Conservation (phyloP, 2,797 vertebrate genomes). For the Melanotaenia trifasciata region DNA sequence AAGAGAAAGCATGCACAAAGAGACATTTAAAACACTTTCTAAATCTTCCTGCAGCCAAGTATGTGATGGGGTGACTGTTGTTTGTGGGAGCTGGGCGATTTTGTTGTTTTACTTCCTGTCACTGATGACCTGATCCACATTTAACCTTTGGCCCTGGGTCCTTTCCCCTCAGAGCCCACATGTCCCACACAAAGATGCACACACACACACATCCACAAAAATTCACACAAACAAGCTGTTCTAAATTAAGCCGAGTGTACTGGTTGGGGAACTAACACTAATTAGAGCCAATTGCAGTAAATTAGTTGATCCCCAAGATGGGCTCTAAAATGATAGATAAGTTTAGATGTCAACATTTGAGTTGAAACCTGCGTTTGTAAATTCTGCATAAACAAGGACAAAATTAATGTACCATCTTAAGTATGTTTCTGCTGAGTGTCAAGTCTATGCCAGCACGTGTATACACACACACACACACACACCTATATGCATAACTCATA, state of each 20-base stretch:
- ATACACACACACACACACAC: slow-evolving; percentile 1
- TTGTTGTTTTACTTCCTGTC: slow-evolving; percentile 83
- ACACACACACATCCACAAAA: slow-evolving; percentile 39
- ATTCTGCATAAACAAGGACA: slow-evolving; percentile 37
- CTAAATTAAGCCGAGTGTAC: slow-evolving; percentile 65
- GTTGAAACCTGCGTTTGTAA: slow-evolving; percentile 46
- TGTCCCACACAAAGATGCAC: slow-evolving; percentile 64
- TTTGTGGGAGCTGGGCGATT: slow-evolving; percentile 76
- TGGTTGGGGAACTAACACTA: slow-evolving; percentile 76
- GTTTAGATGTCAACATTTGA: slow-evolving; percentile 50
- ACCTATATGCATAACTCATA: slow-evolving; percentile 35
- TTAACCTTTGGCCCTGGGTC: slow-evolving; percentile 77
- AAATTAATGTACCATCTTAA: slow-evolving; percentile 49
- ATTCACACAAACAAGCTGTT: slow-evolving; percentile 61
- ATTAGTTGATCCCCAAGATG: slow-evolving; percentile 66
- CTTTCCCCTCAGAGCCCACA: slow-evolving; percentile 73
- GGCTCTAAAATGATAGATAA: slow-evolving; percentile 60
- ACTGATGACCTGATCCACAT: slow-evolving; percentile 82
- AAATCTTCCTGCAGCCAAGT: slow-evolving; percentile 27
- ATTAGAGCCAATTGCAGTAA: slow-evolving; percentile 77
- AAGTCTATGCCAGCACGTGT: slow-evolving; percentile 17
- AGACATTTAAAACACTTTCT: slow-evolving; percentile 28
- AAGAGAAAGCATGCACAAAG: slow-evolving; percentile 15
- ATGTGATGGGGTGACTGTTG: slow-evolving; percentile 36
- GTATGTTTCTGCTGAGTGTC: slow-evolving; percentile 38